phyloP scores from a whole-genome alignment of 2,113 vertebrate species.

The Chionodraco myersi region DNA sequence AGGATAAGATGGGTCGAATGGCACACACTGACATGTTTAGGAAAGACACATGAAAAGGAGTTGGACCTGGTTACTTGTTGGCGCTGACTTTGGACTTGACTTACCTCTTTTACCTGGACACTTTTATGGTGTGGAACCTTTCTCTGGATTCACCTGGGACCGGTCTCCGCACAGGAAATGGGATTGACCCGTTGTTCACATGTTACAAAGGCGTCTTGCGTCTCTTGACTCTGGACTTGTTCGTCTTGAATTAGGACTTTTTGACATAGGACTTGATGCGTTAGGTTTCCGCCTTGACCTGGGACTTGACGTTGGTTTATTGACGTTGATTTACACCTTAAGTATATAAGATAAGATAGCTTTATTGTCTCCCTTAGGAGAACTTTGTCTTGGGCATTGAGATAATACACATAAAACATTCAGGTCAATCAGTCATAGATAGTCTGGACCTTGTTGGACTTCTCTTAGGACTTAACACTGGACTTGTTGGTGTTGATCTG shows the following conservation, averaged over 20 bases:
- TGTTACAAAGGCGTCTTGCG: too few relatives aligned
- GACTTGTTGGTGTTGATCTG: background rate
- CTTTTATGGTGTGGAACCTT: too few relatives aligned
- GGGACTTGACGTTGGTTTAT: too few relatives aligned
- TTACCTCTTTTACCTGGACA: too few relatives aligned
- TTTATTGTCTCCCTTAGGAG: too few relatives aligned
- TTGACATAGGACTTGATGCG: background rate
- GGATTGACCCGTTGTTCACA: background rate
- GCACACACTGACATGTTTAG: background rate
- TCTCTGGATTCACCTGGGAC: too few relatives aligned
- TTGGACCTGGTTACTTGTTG: background rate
- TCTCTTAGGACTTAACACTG: background rate
- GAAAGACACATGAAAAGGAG: background rate
- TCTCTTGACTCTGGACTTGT: background rate
- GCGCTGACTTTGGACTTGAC: background rate
- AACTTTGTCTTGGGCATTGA: too few relatives aligned
- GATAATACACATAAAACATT: too few relatives aligned
- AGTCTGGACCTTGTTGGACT: background rate
- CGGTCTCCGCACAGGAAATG: background rate
- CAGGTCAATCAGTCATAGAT: too few relatives aligned
- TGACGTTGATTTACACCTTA: background rate
- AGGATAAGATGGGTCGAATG: background rate
- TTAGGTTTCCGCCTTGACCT: background rate
- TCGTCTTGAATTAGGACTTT: background rate
- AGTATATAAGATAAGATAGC: too few relatives aligned